Conservation (phyloP, 2,888 invertebrate genomes). For the Malacosoma neustria region DNA sequence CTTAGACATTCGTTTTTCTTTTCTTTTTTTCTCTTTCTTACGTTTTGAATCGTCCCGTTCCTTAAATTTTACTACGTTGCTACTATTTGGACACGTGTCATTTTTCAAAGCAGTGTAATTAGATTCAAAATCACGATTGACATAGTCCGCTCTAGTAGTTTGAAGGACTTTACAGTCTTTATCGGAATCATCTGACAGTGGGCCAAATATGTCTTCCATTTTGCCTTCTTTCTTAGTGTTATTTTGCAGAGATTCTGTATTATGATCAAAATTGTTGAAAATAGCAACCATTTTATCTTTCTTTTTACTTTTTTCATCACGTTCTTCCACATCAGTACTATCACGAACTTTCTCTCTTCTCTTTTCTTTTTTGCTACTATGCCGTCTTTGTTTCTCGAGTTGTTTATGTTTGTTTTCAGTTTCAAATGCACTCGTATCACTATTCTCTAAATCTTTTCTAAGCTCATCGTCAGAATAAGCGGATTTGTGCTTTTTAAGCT, state of each 20-base stretch:
- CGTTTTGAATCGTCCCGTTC: slow-evolving; percentile 72
- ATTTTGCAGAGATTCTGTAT: slow-evolving; percentile 33
- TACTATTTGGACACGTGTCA: slow-evolving; percentile 6
- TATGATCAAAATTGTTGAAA: slow-evolving; percentile 30
- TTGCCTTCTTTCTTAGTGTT: slow-evolving; percentile 81
- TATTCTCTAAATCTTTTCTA: slow-evolving; percentile 41
- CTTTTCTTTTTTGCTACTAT: slow-evolving; percentile 75
- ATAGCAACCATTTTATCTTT: slow-evolving; percentile 65
- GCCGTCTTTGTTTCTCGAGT: slow-evolving; percentile 68
- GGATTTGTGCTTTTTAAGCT: slow-evolving; percentile 85
- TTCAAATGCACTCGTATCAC: slow-evolving; percentile 29
- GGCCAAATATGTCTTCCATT: slow-evolving; percentile 92
- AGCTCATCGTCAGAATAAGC: slow-evolving; percentile 75
- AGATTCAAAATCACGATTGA: slow-evolving; percentile 29
- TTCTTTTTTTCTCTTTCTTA: slow-evolving; percentile 75
- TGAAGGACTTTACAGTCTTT: slow-evolving; percentile 30
- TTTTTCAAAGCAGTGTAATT: slow-evolving; percentile 11
- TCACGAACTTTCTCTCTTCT: slow-evolving; percentile 74
- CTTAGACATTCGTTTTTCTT: slow-evolving; percentile 75
- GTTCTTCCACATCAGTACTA: slow-evolving; percentile 59
- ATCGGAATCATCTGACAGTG: slow-evolving; percentile 84
- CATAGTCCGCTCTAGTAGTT: slow-evolving; percentile 35
- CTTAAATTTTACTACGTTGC: slow-evolving; percentile 41
- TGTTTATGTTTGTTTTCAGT: slow-evolving; percentile 51
- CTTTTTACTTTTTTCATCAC: slow-evolving; percentile 75